Evolutionary conservation across 2,888 invertebrate species (phyloP).

Genomic region (Parnassius mnemosyne): DNA sequence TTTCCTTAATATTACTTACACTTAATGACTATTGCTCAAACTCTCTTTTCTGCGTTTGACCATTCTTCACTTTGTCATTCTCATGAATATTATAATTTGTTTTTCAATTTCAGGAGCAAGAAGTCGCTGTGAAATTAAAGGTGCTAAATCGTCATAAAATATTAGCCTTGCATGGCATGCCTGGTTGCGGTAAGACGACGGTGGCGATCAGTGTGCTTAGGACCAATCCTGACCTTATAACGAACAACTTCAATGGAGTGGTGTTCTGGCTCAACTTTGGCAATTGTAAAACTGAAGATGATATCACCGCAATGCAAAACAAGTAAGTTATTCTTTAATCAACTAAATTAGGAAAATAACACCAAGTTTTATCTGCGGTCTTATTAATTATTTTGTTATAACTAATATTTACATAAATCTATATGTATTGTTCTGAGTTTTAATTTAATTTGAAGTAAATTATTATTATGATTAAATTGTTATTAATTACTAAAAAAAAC

Average conservation of each 20-base stretch:
- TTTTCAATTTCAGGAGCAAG: slow-evolving; percentile 72
- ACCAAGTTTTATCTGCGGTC: too few relatives aligned
- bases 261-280: slow-evolving; percentile 81
- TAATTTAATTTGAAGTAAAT: too few relatives aligned
- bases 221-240: slow-evolving; percentile 70
- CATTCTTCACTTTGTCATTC: too few relatives aligned
- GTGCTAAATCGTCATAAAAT: slow-evolving; percentile 76
- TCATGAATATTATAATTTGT: background rate
- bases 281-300: slow-evolving; percentile 72
- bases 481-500: too few relatives aligned
- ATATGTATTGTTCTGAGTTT: too few relatives aligned
- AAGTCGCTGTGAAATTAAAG: slow-evolving; percentile 69
- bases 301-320: slow-evolving; percentile 66
- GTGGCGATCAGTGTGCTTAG: slow-evolving; percentile 82
- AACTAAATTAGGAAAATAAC: too few relatives aligned
- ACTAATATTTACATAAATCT: too few relatives aligned
- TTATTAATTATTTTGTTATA: too few relatives aligned
- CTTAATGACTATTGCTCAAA: too few relatives aligned
- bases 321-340: slow-evolving; percentile 47
- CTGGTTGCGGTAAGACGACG: slow-evolving; percentile 87
- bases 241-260: slow-evolving; percentile 75
- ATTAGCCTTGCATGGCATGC: slow-evolving; percentile 85
- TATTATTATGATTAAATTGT: too few relatives aligned
- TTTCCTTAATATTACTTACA: too few relatives aligned
- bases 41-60: too few relatives aligned